Percentiles rank a stretch among this genome's conserved stretches.
phyloP scores from a whole-genome alignment of 2,113 vertebrate genomes.

The Rhinolophus sinicus region DNA sequence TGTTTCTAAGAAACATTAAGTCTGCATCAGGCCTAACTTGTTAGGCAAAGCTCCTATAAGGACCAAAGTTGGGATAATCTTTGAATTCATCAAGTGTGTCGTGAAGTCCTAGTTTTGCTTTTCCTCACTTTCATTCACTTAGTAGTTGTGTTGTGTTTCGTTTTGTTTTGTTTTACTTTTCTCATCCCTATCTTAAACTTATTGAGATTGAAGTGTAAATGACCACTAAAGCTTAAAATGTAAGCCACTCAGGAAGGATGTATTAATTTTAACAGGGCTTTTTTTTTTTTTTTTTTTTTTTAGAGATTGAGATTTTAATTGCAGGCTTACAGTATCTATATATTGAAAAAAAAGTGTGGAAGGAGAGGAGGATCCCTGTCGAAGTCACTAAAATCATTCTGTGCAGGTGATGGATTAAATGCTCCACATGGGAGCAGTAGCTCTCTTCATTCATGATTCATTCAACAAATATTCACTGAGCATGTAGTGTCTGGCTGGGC shows the following conservation, averaged over 20 bases:
- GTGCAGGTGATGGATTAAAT: neutral
- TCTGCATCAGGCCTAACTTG: neutral
- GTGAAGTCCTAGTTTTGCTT: neutral
- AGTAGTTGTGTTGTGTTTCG: neutral
- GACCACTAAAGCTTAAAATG: neutral
- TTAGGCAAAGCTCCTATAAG: conserved; percentile 55
- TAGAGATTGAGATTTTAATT: neutral
- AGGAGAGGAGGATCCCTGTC: neutral
- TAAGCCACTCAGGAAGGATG: neutral
- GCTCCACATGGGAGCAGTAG: neutral
- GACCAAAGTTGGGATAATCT: conserved; percentile 24
- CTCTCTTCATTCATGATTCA: neutral
- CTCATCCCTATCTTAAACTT: neutral
- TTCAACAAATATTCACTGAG: neutral
- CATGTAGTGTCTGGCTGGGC: neutral
- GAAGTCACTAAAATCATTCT: neutral
- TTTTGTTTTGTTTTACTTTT: neutral
- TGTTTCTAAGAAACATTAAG: conserved; percentile 64
- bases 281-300: neutral
- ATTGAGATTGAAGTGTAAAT: conserved; percentile 11
- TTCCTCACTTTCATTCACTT: neutral
- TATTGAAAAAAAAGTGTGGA: neutral
- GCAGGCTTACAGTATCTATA: neutral
- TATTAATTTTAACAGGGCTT: neutral
- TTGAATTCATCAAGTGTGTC: neutral